phyloP scores from a whole-genome alignment of 2,113 vertebrate species.

The Urocolius indicus region DNA sequence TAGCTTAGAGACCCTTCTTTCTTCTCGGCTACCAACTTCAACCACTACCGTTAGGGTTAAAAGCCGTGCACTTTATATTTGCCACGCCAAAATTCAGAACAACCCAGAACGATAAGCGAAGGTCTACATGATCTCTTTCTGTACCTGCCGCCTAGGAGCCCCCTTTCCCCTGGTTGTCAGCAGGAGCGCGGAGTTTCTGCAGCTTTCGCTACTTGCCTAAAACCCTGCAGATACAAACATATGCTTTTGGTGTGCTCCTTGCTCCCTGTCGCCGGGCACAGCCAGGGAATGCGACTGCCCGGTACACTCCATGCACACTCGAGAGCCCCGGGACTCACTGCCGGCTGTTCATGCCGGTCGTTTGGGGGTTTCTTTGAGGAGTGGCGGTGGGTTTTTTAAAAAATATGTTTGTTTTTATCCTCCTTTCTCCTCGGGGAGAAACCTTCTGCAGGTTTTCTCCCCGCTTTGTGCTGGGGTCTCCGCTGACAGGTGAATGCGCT shows the following conservation, averaged over 20 bases:
- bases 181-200: background rate
- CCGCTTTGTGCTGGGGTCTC: background rate
- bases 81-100: background rate
- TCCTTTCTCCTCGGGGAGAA: background rate
- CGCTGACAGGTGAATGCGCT: background rate
- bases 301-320: background rate
- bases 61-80: background rate
- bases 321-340: background rate
- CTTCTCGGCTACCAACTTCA: background rate
- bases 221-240: background rate
- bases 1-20: background rate
- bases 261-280: background rate
- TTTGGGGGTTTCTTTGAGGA: background rate
- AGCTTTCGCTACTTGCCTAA: background rate
- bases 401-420: background rate
- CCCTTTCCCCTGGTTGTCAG: background rate
- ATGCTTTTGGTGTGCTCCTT: fast-evolving
- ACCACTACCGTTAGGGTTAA: background rate
- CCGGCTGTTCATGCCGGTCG: background rate
- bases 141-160: background rate
- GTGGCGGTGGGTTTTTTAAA: background rate
- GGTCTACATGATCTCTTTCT: background rate
- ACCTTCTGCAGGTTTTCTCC: background rate
- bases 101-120: background rate
- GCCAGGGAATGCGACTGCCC: background rate